These are phyloP conservation scores for Myotis brandtii DNA, from an alignment of 2,113 vertebrate genomes.

Conservation along the genomic window DNA sequence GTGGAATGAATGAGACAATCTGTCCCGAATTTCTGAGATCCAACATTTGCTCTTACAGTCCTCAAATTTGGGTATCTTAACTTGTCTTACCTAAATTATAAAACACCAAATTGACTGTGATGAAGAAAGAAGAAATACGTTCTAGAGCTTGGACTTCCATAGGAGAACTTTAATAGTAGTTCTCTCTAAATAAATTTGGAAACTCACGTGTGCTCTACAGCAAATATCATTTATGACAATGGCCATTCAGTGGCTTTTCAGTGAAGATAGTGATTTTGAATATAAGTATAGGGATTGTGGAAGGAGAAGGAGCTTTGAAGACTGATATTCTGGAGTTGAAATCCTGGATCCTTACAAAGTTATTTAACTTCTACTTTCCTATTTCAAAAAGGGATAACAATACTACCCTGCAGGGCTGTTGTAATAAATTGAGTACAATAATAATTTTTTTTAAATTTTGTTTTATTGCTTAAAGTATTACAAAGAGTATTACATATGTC, in stretches of 20 bases:
- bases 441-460: not conserved
- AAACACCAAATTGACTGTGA: not conserved
- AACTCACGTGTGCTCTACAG: not conserved
- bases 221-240: not conserved
- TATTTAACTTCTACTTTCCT: not conserved
- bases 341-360: not conserved
- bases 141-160: not conserved
- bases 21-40: not conserved
- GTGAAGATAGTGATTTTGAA: not conserved
- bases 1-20: not conserved
- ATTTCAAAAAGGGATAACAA: not conserved
- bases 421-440: not conserved
- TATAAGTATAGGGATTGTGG: not conserved
- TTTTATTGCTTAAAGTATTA: no score
- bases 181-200: not conserved
- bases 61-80: not conserved
- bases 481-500: no score
- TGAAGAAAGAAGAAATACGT: constrained; percentile 36
- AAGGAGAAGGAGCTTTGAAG: not conserved
- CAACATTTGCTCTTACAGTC: not conserved
- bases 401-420: not conserved
- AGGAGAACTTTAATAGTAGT: not conserved
- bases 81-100: not conserved
- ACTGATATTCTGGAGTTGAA: not conserved
- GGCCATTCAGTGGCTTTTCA: not conserved